These are phyloP conservation scores for Cosmia pyralina DNA, from an alignment of 2,888 invertebrate genomes.

Conservation along the genomic window DNA sequence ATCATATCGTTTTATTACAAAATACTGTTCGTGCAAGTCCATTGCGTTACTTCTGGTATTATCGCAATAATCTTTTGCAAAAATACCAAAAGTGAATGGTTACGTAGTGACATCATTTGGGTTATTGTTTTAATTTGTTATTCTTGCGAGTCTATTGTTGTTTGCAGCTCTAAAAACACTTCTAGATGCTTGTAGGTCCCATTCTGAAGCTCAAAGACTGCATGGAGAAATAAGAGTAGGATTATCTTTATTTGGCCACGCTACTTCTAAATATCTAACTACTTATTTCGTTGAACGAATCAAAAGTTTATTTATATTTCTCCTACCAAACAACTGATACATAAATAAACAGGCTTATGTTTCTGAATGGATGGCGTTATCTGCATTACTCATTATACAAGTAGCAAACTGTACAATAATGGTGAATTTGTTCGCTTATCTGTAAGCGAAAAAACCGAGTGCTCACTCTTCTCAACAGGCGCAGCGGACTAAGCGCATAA, in stretches of 20 bases:
- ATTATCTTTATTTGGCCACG: background rate
- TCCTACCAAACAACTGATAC: slow-evolving; percentile 2
- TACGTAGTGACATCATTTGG: slow-evolving; percentile 18
- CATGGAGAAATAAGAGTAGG: slow-evolving; percentile 1
- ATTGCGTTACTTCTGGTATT: slow-evolving; percentile 15
- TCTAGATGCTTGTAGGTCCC: background rate
- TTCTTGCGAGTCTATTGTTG: slow-evolving; percentile 19
- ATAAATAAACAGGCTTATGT: background rate
- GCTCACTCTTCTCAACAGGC: background rate
- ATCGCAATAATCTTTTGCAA: slow-evolving; percentile 39
- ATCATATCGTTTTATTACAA: slow-evolving; percentile 21
- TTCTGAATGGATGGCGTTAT: slow-evolving; percentile 30
- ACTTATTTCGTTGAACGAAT: background rate
- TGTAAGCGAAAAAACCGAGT: slow-evolving; percentile 19
- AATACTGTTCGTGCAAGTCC: slow-evolving; percentile 30
- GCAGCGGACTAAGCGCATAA: slow-evolving; percentile 13
- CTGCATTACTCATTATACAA: slow-evolving; percentile 38
- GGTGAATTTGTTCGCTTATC: slow-evolving; percentile 44
- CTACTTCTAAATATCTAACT: background rate
- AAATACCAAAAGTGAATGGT: slow-evolving; percentile 46
- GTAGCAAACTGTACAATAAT: slow-evolving; percentile 11
- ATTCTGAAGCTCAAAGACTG: slow-evolving; percentile 6
- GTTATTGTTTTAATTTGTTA: slow-evolving; percentile 27
- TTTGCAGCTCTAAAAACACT: slow-evolving; percentile 29
- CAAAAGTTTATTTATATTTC: background rate